Evolutionary conservation across 2,888 invertebrate genomes (phyloP).

Genomic region (Ormyrus labotus): DNA sequence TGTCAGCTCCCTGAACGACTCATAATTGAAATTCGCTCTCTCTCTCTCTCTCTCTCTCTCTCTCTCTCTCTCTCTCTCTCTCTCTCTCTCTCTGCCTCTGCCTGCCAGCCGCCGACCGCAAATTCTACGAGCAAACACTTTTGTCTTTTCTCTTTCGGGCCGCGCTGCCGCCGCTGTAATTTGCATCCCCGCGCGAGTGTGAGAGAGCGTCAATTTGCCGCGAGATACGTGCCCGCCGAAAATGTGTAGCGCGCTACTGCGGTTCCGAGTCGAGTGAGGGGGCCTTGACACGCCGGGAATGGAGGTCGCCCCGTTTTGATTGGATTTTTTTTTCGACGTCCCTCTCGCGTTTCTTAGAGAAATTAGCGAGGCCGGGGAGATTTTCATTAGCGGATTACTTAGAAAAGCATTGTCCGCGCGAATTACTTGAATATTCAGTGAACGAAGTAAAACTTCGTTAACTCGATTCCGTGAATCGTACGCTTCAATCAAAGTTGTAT

Average conservation of each 20-base stretch:
- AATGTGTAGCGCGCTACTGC: slow-evolving; percentile 2
- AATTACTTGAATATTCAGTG: too few species aligned
- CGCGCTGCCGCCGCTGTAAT: slow-evolving; percentile 20
- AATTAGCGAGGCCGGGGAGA: too few species aligned
- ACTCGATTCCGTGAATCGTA: too few species aligned
- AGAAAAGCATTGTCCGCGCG: too few species aligned
- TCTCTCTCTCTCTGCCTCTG: slow-evolving; percentile 61
- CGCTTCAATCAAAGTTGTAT: too few species aligned
- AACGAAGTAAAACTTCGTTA: too few species aligned
- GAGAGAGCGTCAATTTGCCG: slow-evolving; percentile 44
- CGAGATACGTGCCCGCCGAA: not conserved
- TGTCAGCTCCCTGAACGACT: slow-evolving; percentile 65
- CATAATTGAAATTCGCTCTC: slow-evolving; percentile 73
- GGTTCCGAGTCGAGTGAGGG: not conserved
- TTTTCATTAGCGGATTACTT: too few species aligned
- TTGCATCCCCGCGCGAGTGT: slow-evolving; percentile 37
- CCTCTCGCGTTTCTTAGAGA: too few species aligned
- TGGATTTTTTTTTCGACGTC: too few species aligned
- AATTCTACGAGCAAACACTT: slow-evolving; percentile 73
- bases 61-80: slow-evolving; percentile 54
- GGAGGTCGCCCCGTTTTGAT: too few species aligned
- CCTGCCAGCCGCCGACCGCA: slow-evolving; percentile 69
- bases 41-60: slow-evolving; percentile 31
- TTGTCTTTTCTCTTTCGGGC: slow-evolving; percentile 64
- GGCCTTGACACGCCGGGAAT: too few species aligned